Evolutionary conservation across 1,140 invertebrate species (phyloP).

Genomic region (Carcinoscorpius rotundicauda): DNA sequence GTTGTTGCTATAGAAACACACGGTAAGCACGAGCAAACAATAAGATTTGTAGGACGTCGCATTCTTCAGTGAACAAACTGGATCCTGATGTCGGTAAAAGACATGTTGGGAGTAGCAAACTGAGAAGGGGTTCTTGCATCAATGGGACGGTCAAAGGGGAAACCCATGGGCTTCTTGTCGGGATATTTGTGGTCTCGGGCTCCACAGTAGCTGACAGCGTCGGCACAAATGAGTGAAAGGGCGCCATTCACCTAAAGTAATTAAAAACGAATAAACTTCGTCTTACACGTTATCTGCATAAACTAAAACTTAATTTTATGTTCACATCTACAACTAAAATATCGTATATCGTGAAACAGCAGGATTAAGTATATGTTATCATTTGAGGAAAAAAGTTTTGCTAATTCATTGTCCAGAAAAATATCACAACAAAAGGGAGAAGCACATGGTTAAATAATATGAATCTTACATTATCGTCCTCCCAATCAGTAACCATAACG

Average conservation of each 20-base stretch:
- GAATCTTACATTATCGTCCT: slow-evolving; percentile 42
- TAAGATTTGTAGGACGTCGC: too few species aligned
- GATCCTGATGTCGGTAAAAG: slow-evolving; percentile 7
- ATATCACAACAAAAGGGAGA: too few species aligned
- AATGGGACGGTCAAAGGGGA: slow-evolving; percentile 14
- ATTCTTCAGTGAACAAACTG: background rate
- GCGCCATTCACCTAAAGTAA: too few species aligned
- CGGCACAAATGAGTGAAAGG: slow-evolving; percentile 39
- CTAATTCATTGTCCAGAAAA: too few species aligned
- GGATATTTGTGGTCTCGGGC: slow-evolving; percentile 45
- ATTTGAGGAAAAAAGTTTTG: too few species aligned
- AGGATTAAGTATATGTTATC: background rate
- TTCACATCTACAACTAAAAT: background rate
- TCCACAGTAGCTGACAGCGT: slow-evolving; percentile 58
- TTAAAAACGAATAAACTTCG: too few species aligned
- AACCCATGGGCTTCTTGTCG: slow-evolving; percentile 18
- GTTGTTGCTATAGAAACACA: too few species aligned
- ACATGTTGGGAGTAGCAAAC: slow-evolving; percentile 3
- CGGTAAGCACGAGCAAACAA: too few species aligned
- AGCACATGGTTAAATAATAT: too few species aligned
- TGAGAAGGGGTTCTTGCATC: slow-evolving; percentile 26
- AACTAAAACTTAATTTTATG: too few species aligned
- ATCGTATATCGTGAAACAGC: background rate
- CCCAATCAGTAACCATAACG: slow-evolving; percentile 64
- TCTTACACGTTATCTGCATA: too few species aligned